phyloP scores from a whole-genome alignment of 2,888 invertebrate genomes.

The Limenitis camilla region DNA sequence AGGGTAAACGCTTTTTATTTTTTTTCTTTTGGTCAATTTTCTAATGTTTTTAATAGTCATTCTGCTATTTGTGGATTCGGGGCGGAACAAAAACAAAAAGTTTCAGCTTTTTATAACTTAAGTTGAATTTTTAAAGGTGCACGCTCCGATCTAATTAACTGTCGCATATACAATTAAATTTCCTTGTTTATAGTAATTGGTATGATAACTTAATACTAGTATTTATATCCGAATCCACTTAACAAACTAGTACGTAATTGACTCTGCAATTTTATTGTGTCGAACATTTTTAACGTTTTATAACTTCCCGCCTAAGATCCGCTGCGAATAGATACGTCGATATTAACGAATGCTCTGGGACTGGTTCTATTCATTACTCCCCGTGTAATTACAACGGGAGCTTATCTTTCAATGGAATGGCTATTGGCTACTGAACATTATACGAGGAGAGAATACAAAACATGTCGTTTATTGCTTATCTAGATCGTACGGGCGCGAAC shows the following conservation, averaged over 20 bases:
- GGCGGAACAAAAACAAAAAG: no score
- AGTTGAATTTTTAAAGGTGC: not conserved
- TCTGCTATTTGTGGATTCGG: no score
- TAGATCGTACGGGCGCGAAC: not conserved
- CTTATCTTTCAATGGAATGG: constrained; percentile 38
- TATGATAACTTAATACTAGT: constrained; percentile 16
- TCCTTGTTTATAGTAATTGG: constrained; percentile 13
- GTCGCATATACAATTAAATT: constrained; percentile 3
- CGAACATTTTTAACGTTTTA: constrained; percentile 38
- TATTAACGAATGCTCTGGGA: constrained; percentile 53
- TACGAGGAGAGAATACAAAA: not conserved
- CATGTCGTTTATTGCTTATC: not conserved
- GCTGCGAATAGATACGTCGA: constrained; percentile 36
- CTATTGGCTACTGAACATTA: constrained; percentile 1
- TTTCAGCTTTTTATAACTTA: no score
- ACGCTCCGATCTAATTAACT: constrained; percentile 7
- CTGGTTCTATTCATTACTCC: constrained; percentile 41
- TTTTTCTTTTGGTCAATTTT: no score
- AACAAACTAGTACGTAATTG: constrained; percentile 35
- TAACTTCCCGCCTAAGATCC: constrained; percentile 38
- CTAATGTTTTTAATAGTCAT: no score
- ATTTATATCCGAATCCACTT: constrained; percentile 17
- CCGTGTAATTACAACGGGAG: constrained; percentile 44
- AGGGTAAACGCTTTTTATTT: no score
- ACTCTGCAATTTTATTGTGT: constrained; percentile 46